Evolutionary conservation across 37 sponge, comb jelly and placozoan species (phyloP), one percentile per base, ranked within the genome.

Genomic region (Haliclona indistincta): DNA sequence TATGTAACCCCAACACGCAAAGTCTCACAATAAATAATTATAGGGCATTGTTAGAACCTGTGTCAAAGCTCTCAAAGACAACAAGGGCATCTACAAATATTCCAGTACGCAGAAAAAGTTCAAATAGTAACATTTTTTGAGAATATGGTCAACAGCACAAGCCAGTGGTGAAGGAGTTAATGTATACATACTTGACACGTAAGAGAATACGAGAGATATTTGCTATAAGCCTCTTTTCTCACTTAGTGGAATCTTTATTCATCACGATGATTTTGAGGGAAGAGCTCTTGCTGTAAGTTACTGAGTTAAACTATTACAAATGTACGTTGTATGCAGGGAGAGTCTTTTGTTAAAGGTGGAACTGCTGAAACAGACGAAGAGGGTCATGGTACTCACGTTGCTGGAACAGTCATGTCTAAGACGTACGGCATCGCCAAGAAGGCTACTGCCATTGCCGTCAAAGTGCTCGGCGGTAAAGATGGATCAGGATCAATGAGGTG

Each of bases 151-250:
- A 64, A 17, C 67, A 64, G 15, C 15, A 33, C 41, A 64, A 26
- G 33, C 29, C 11, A 39, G 40, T 75, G 83, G 88, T 45, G 62
- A 64, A 13, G 88, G 78, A 44, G 87, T 86, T 25, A 52, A 77
- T 44, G 72, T 77, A 0, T 88, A 82, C 78, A 77, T 88, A 29
- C 68, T 88, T 37, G 88, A 88, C 73, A 88, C 88, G 88, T 88
- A 55, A 76, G 88, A 17, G 13, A 8, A 47, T 47, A 17, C 13
- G 49, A 17, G 13, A 8, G 13, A 17, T 47, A 47, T 47, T 47
- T 47, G 13, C 13, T 17, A 8, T 47, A 13, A 47, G 13, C 13
- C 13, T 47, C 8, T 47, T 47, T 47, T 13, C 13, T 13, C 8
- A 8, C 13, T 47, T 13, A 64, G 65, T 64, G 65, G 65, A 30